Base-by-base conservation (phyloP, 2,888 invertebrate species). In the Notodonta ziczac region DNA sequence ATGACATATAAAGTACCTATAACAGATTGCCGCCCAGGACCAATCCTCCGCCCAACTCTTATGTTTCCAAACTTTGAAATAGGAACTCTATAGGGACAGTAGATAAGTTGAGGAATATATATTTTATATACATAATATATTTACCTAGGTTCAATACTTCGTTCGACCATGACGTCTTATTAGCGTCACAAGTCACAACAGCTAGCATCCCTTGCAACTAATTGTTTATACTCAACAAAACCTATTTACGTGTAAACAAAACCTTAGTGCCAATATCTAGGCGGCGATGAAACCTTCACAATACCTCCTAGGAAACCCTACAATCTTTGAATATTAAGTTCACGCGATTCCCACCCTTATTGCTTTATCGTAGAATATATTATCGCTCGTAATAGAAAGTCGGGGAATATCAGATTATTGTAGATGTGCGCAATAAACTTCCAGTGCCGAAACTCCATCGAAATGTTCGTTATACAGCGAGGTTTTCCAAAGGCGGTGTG, bases 221-320 rank as follows among this genome's bases (percentile, higher is more conserved):
- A 68, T 67, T 66, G 59, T 64, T 64, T 57, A 55, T 53, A 67
- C 44, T 56, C 59, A 57, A 68, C 59, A 61, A 56, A 65, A 60
- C 44, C 65, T 61, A 55, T 68, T 56, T 67, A 60, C 13, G 55
- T 71, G 70, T 77, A 72, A 62, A 73, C 71, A 70, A 74, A 73
- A 72, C 70, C 74, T 70, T 68, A 73, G 62, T 58, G 62, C 62
- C 70, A 65, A 67, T 77, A 83, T 79, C 81, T 83, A 84, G 81
- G 78, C 79, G 78, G 81, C 83, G 82, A 82, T 81, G 83, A 88
- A 88, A 84, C 85, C 87, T 81, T 76, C 70, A 69, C 65, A 71
- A 72, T 65, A 65, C 65, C 75, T 80, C 76, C 81, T 80, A 80
- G 82, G 89, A 91, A 90, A 81, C 89, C 88, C 83, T 87, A 86